Percentiles rank a stretch among this genome's conserved stretches.
These are phyloP conservation scores for Nothobranchius kuhntae DNA, from an alignment of 2,113 vertebrate species.

Conservation along the genomic window DNA sequence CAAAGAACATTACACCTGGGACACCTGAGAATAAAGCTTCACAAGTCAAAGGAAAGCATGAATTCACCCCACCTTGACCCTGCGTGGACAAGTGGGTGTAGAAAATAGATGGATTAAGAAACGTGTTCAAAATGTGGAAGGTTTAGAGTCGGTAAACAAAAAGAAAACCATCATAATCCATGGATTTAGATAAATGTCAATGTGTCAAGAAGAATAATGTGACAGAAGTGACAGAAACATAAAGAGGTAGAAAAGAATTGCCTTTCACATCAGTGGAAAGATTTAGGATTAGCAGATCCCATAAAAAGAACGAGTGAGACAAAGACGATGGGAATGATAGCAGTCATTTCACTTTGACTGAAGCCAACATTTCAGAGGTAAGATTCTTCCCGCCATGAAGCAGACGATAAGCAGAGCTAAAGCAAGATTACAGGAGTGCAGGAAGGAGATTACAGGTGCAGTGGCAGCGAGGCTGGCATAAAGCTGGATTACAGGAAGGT, in stretches of 20 bases:
- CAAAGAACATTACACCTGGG: no score
- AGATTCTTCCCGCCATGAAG: conserved; percentile 10
- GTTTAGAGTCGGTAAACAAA: no score
- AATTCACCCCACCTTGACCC: no score
- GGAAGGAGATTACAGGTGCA: conserved; percentile 59
- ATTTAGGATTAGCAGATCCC: not conserved
- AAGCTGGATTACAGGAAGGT: conserved; percentile 62
- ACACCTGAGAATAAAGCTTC: no score
- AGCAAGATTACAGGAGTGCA: conserved; percentile 50
- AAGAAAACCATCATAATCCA: no score
- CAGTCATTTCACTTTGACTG: conserved; percentile 9
- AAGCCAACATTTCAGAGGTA: not conserved
- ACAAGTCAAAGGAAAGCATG: no score
- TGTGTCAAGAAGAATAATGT: not conserved
- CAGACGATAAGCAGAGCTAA: conserved; percentile 47
- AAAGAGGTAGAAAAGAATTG: not conserved
- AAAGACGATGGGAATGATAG: not conserved
- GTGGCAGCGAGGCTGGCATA: conserved; percentile 39
- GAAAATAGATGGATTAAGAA: no score
- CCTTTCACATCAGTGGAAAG: not conserved
- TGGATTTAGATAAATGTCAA: not conserved
- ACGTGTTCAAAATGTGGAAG: no score
- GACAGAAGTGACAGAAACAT: not conserved
- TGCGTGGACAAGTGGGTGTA: no score
- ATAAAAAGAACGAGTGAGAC: no score